Conservation (phyloP, 1,140 invertebrate species). For the Sinonovacula constricta region DNA sequence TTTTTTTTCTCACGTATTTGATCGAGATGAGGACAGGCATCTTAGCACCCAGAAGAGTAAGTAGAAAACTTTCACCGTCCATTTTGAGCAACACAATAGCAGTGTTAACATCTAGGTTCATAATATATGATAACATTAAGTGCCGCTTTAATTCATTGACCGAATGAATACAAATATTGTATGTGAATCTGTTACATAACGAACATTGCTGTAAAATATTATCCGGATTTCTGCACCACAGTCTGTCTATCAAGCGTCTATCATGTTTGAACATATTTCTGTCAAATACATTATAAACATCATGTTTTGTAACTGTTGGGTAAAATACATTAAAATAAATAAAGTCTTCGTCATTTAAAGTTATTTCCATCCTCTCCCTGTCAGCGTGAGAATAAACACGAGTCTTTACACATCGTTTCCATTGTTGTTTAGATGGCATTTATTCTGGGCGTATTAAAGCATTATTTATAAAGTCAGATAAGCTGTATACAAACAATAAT, state of each 20-base stretch:
- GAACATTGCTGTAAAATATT: too few relatives aligned
- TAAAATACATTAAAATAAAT: background rate
- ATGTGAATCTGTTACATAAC: too few relatives aligned
- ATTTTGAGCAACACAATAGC: too few relatives aligned
- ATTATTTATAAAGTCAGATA: background rate
- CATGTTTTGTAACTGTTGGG: background rate
- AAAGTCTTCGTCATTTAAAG: background rate
- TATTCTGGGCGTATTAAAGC: background rate
- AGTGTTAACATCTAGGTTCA: too few relatives aligned
- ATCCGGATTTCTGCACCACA: background rate
- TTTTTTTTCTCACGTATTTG: too few relatives aligned
- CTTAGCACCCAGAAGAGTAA: too few relatives aligned
- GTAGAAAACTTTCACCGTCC: too few relatives aligned
- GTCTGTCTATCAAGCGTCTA: background rate
- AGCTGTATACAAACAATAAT: background rate
- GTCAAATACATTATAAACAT: background rate
- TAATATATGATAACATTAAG: too few relatives aligned
- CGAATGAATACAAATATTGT: too few relatives aligned
- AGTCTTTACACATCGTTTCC: background rate
- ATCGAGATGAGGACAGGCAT: too few relatives aligned
- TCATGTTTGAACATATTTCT: background rate
- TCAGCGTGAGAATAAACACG: background rate
- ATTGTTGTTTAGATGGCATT: background rate
- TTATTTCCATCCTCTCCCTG: background rate
- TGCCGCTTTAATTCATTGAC: too few relatives aligned